Percentiles rank a stretch among this genome's conserved stretches.
Conservation (phyloP, 2,797 vertebrate genomes). For the Rhabdophis nuchalis region DNA sequence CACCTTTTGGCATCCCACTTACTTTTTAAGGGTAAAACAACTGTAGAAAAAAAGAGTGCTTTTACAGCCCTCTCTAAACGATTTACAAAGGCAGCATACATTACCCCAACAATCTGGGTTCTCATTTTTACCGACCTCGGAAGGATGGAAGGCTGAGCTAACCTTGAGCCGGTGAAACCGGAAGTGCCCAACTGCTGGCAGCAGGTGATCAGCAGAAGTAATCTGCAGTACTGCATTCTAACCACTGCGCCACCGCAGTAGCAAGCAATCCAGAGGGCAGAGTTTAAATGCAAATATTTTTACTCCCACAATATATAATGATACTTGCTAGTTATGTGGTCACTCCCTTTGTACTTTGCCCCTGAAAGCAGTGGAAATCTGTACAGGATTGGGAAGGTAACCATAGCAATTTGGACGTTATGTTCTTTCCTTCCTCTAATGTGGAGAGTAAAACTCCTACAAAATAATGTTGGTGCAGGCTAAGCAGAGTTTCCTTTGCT, state of each 20-base stretch:
- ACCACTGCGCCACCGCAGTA: too few species aligned
- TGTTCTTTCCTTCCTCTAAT: neutral
- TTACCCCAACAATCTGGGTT: too few species aligned
- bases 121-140: too few species aligned
- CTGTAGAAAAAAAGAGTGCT: neutral
- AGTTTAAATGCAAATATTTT: neutral
- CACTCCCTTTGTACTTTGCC: slow-evolving; percentile 31
- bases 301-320: neutral
- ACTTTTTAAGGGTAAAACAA: neutral
- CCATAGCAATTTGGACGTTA: neutral
- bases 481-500: neutral
- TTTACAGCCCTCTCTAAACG: too few species aligned
- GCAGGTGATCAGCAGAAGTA: too few species aligned
- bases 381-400: neutral
- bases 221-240: too few species aligned
- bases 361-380: slow-evolving; percentile 5
- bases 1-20: neutral
- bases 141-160: too few species aligned
- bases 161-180: too few species aligned
- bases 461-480: neutral
- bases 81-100: too few species aligned
- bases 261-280: neutral
- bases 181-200: too few species aligned
- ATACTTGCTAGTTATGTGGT: neutral
- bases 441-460: neutral